These are phyloP conservation scores for Acrobasis repandana DNA, from an alignment of 2,888 invertebrate genomes.

Conservation along the genomic window DNA sequence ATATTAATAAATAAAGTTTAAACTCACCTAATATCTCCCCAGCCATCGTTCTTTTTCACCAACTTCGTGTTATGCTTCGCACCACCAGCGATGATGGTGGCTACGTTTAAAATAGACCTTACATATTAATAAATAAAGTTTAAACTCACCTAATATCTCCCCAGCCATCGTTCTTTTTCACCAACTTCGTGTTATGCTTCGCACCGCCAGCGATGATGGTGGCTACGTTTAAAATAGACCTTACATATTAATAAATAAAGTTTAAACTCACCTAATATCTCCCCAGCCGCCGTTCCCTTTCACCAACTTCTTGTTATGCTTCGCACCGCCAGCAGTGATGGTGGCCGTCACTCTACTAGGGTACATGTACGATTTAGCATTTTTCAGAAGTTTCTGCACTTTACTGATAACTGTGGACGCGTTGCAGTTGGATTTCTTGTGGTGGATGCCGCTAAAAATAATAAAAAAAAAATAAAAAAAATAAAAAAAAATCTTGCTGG, in stretches of 20 bases:
- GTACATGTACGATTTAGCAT: constrained; percentile 87
- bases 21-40: too few species aligned
- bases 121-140: constrained; percentile 25
- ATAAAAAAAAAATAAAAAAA: too few species aligned
- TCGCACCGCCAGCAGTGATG: constrained; percentile 90
- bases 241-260: not conserved
- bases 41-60: not conserved
- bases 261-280: constrained; percentile 82
- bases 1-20: too few species aligned
- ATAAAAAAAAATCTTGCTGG: too few species aligned
- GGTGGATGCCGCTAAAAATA: constrained; percentile 94
- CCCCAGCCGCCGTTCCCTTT: constrained; percentile 99
- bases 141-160: not conserved
- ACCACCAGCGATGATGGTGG: too few species aligned
- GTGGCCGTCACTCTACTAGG: constrained; percentile 87
- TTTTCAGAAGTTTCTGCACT: constrained; percentile 90
- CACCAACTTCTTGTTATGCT: constrained; percentile 91
- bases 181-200: not conserved
- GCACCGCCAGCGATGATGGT: not conserved
- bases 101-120: not conserved
- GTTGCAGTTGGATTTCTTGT: constrained; percentile 95
- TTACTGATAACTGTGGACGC: constrained; percentile 92
- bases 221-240: too few species aligned
- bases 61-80: not conserved
- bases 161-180: not conserved